Evolutionary conservation across 1,140 invertebrate species (phyloP).

Genomic region (Eupristina koningsbergeri): DNA sequence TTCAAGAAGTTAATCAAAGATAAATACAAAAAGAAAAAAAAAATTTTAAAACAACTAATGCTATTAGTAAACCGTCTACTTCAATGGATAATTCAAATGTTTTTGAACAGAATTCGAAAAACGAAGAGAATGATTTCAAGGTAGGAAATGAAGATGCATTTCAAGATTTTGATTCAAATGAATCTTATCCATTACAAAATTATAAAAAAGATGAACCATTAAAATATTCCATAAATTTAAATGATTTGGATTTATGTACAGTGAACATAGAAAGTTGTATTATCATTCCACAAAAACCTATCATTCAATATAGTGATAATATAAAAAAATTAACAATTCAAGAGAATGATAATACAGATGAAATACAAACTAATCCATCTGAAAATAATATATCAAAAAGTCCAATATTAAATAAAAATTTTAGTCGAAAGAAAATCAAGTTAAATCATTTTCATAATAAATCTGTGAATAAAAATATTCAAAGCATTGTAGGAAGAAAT

Average conservation of each 20-base stretch:
- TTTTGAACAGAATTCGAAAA: slow-evolving; percentile 31
- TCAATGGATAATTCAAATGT: background rate
- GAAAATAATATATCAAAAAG: slow-evolving; percentile 23
- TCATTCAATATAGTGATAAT: background rate
- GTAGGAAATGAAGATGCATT: slow-evolving; percentile 37
- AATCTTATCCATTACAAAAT: slow-evolving; percentile 58
- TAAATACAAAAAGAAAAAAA: slow-evolving; percentile 29
- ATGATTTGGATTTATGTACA: background rate
- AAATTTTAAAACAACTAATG: background rate
- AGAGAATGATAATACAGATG: background rate
- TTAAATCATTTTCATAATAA: slow-evolving; percentile 1
- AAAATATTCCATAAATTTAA: slow-evolving; percentile 50
- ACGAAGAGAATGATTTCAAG: slow-evolving; percentile 10
- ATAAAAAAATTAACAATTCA: background rate
- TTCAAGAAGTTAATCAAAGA: slow-evolving; percentile 61
- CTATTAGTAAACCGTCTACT: background rate
- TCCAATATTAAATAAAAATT: slow-evolving; percentile 28
- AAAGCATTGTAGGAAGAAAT: slow-evolving; percentile 19
- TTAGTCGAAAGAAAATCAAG: slow-evolving; percentile 26
- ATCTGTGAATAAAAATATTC: background rate
- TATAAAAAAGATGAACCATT: slow-evolving; percentile 57
- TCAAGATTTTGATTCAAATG: slow-evolving; percentile 62
- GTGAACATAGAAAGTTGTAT: slow-evolving; percentile 2
- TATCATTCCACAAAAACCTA: background rate
- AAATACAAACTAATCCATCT: slow-evolving; percentile 20